phyloP scores from a whole-genome alignment of 2,113 vertebrate species.

The Tetraodon nigroviridis region DNA sequence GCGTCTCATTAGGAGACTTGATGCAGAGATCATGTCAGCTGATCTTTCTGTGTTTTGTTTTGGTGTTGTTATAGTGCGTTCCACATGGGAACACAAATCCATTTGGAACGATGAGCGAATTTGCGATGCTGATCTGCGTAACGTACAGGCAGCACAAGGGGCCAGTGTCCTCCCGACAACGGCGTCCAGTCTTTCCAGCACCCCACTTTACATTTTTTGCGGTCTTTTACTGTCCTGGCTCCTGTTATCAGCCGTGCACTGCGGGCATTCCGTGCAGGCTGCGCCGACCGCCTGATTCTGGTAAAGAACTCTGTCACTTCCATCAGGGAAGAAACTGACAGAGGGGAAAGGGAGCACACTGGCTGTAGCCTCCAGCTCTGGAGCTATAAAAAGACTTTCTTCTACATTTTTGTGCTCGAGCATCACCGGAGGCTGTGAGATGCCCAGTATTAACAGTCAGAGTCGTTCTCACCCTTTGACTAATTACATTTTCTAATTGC shows the following conservation, averaged over 20 bases:
- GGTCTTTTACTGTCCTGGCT: not conserved
- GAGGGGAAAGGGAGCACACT: conserved; percentile 35
- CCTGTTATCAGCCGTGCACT: not conserved
- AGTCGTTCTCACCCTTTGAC: conserved; percentile 50
- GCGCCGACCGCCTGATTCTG: conserved; percentile 12
- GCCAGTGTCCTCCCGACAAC: conserved; percentile 28
- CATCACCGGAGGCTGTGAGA: conserved; percentile 43
- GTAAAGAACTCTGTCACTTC: conserved; percentile 31
- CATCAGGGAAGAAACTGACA: conserved; percentile 27
- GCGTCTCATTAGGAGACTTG: conserved; percentile 38
- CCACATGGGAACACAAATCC: conserved; percentile 20
- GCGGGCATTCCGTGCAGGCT: conserved; percentile 2
- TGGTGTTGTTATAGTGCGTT: conserved; percentile 18
- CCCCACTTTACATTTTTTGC: conserved; percentile 9
- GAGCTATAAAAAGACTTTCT: conserved; percentile 63
- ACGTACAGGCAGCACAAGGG: conserved; percentile 31
- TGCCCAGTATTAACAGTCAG: conserved; percentile 33
- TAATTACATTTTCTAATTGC: conserved; percentile 43
- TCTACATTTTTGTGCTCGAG: conserved; percentile 41
- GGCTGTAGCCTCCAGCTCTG: conserved; percentile 48
- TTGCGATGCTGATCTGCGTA: conserved; percentile 39
- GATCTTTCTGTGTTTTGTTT: conserved; percentile 19
- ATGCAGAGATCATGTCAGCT: conserved; percentile 27
- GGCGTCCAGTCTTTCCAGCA: conserved; percentile 6
- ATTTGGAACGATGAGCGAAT: conserved; percentile 52